Conservation (phyloP, 2,888 invertebrate species). For the Ptychoptera contaminata region DNA sequence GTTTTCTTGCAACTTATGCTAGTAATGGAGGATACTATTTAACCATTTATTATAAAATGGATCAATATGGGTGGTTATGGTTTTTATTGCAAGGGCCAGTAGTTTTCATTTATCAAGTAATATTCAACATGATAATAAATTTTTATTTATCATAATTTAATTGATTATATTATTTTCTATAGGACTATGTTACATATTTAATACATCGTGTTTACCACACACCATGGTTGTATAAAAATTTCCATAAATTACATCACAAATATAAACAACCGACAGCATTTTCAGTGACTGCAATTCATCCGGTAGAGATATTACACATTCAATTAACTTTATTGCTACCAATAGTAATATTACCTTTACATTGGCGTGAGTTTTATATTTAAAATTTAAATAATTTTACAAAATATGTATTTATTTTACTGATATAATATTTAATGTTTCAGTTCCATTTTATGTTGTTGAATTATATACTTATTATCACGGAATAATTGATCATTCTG, state of each 20-base stretch:
- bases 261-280: constrained; percentile 64
- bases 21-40: constrained; percentile 48
- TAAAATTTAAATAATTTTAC: background rate
- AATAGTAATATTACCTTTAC: constrained; percentile 44
- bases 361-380: constrained; percentile 48
- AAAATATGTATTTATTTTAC: background rate
- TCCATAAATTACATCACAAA: constrained; percentile 60
- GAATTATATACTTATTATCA: constrained; percentile 50
- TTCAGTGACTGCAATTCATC: constrained; percentile 60
- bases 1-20: constrained; percentile 47
- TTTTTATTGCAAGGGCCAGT: constrained; percentile 46
- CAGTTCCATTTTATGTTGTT: constrained; percentile 31
- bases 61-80: constrained; percentile 49
- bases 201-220: constrained; percentile 50
- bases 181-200: constrained; percentile 51
- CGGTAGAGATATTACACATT: constrained; percentile 47
- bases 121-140: constrained; percentile 12
- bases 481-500: constrained; percentile 61
- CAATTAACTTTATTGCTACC: constrained; percentile 45
- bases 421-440: too few species aligned
- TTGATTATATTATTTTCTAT: constrained; percentile 11
- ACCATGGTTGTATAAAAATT: constrained; percentile 49
- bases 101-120: constrained; percentile 45
- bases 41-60: constrained; percentile 44
- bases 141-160: constrained; percentile 1